A percentile compares a stretch with the other conserved stretches of the same genome.
phyloP scores from a whole-genome alignment of 1,140 invertebrate species.

The Temnothorax longispinosus region DNA sequence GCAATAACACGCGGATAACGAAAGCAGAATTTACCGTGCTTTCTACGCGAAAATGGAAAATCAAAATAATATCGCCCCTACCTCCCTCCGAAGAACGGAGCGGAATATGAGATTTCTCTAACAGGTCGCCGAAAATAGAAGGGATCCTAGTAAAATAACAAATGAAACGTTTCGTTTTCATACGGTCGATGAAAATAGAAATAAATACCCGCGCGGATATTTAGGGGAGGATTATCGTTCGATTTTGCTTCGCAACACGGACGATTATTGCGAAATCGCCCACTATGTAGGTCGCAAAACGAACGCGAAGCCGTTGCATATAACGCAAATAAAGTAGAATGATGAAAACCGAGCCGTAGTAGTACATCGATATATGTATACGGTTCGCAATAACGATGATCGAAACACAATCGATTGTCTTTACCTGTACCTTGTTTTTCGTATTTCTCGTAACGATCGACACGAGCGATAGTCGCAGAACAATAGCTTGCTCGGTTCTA shows the following conservation, averaged over 20 bases:
- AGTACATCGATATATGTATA: neutral
- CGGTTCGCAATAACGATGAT: constrained; percentile 36
- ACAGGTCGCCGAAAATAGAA: neutral
- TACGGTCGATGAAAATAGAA: neutral
- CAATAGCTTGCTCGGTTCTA: neutral
- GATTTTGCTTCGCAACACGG: neutral
- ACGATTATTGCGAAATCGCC: constrained; percentile 41
- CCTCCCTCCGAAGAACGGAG: neutral
- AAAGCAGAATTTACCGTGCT: constrained; percentile 2
- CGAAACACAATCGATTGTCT: constrained; percentile 49
- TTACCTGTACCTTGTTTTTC: constrained; percentile 41
- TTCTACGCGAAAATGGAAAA: neutral
- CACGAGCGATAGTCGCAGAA: neutral
- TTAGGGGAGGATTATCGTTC: constrained; percentile 22
- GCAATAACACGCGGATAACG: constrained; percentile 5
- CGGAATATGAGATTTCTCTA: neutral
- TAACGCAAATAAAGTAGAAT: constrained; percentile 54
- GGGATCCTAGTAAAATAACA: neutral
- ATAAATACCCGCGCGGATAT: constrained; percentile 8
- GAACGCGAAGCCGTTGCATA: neutral
- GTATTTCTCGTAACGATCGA: constrained; percentile 21
- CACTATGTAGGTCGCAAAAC: constrained; percentile 37
- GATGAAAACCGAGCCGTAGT: constrained; percentile 28
- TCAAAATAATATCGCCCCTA: neutral
- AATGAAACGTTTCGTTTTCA: neutral